Evolutionary conservation across 2,113 vertebrate species (phyloP).

Genomic region (Rhombomys opimus): DNA sequence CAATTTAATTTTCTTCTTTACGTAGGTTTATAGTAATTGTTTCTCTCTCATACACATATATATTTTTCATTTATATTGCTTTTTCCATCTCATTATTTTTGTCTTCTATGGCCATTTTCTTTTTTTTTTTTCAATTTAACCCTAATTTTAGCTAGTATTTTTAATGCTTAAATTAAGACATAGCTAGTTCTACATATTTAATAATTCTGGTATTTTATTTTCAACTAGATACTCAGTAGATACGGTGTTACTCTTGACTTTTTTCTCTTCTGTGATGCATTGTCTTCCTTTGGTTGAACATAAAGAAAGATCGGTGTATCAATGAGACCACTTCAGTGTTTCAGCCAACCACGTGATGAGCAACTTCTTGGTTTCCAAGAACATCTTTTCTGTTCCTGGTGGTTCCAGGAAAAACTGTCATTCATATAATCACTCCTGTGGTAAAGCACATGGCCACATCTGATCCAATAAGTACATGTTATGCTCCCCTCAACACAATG

Average conservation of each 20-base stretch:
- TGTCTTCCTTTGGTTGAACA: neutral
- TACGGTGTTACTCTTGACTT: neutral
- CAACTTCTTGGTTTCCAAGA: neutral
- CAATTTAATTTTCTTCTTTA: neutral
- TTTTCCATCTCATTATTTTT: conserved; percentile 9
- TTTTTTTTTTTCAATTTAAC: neutral
- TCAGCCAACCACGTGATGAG: neutral
- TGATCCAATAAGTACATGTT: neutral
- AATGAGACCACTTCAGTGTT: neutral
- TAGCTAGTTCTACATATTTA: neutral
- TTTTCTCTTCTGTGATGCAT: neutral
- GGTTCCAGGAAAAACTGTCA: neutral
- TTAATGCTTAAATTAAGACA: conserved; percentile 26
- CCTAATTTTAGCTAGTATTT: neutral
- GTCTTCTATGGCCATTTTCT: neutral
- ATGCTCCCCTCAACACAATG: neutral
- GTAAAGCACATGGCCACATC: neutral
- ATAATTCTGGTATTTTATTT: neutral
- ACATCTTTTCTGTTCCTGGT: neutral
- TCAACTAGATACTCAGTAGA: neutral
- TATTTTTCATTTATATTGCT: neutral
- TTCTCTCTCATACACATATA: neutral
- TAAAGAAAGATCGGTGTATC: neutral
- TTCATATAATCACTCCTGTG: neutral
- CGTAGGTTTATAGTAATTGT: neutral